Base-by-base conservation (phyloP, 2,888 invertebrate species). In the Drosophila phalerata region DNA sequence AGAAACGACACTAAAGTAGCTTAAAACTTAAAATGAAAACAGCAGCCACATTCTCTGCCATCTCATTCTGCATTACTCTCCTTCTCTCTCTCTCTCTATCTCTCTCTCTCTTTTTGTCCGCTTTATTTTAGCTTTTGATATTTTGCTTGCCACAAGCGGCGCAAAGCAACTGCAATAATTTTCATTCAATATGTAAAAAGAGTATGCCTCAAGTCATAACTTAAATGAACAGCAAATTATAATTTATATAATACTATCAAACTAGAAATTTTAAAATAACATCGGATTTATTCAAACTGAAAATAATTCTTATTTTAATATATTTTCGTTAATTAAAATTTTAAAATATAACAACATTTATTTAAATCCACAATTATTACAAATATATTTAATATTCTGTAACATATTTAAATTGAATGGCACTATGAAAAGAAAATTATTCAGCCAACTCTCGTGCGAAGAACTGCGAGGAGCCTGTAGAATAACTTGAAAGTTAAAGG, bases 21-120 rank as follows among this genome's bases (percentile, higher is more conserved):
- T 85, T 82, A 82, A 87, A 86, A 79, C 79, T 79, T 78, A 64
- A 67, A 79, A 79, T 75, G 67, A 77, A 77, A 68, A 73, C 81
- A 82, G 69, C 69, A 72, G 62, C 51, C 55, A 61, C 48, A 51
- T 49, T 64, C 56, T 37, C 45, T 34, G 0, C 11, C 34, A n/a
- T 19, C 28, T 13, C 10, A 22, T 10, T 40, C 61, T 22, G 25
- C 28, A 13, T 19, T 53, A 17, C 19, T 32, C 51, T 47, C 11
- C 8, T 6, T 11, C 25, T 37, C 28, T 15, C 22, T 17, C 13
- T 22, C 22, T 32, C 13, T 30, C 51, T 10, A 37, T 10, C 17
- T 42, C 11, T 47, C 42, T 73, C 69, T 63, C 57, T 61, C 43
- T 62, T 63, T 49, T 69, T 55, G 61, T n/a, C 9, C 37, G n/a